Evolutionary conservation across 2,888 invertebrate species (phyloP).

Genomic region (Cephus spinipes): DNA sequence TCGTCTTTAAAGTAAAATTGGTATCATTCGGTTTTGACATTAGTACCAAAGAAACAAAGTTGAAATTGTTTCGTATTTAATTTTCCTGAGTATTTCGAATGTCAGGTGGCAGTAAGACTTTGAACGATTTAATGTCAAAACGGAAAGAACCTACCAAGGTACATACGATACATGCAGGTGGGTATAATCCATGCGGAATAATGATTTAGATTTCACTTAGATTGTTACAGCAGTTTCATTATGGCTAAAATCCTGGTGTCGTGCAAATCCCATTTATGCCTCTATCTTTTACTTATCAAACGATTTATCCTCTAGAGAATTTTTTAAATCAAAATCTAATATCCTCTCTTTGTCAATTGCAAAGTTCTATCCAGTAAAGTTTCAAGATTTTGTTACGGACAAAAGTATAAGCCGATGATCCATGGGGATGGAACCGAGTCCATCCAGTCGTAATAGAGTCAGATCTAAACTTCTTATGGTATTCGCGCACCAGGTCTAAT

Average conservation of each 20-base stretch:
- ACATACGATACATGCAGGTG: conserved; percentile 42
- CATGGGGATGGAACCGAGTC: neutral
- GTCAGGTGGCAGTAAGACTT: neutral
- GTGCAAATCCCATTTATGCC: conserved; percentile 12
- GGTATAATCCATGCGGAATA: conserved; percentile 26
- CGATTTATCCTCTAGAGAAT: neutral
- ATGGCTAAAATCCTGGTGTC: conserved; percentile 18
- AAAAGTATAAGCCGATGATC: neutral
- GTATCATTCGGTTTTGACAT: conserved; percentile 29
- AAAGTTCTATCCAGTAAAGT: conserved; percentile 2
- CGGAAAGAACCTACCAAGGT: conserved; percentile 35
- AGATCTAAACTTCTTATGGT: neutral
- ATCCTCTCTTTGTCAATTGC: conserved; percentile 8
- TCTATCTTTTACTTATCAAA: neutral
- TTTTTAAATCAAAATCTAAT: neutral
- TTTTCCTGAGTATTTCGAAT: neutral
- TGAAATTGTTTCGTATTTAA: conserved; percentile 16
- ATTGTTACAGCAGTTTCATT: conserved; percentile 25
- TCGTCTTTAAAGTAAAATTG: conserved; percentile 46
- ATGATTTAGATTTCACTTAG: conserved; percentile 33
- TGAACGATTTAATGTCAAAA: conserved; percentile 20
- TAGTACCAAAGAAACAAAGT: conserved; percentile 5
- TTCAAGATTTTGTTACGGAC: conserved; percentile 11
- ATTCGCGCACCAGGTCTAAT: conserved; percentile 40
- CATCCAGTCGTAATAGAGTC: neutral